Evolutionary conservation across 2,888 invertebrate species (phyloP), one percentile per base, ranked within the genome.

Genomic region (Mantis religiosa): DNA sequence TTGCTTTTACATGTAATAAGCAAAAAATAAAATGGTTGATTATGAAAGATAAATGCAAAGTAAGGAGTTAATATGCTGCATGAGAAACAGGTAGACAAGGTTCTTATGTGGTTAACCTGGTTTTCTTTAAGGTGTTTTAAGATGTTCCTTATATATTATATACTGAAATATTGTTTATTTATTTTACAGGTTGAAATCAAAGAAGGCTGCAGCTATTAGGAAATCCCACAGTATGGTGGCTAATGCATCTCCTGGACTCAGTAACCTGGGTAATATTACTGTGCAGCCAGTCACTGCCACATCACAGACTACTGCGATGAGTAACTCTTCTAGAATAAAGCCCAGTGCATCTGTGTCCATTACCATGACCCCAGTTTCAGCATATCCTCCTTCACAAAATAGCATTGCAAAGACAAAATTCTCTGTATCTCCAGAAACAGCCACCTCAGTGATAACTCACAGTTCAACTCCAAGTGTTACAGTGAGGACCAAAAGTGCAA

Each of bases 401-500:
- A 71, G 30, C 82, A 87, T 34, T 87, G 82, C 82, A 4, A 87
- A 87, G 34, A 20, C 82, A 20, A 87, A 87, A 28, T 82, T 82
- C 34, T n/a, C 15, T n/a, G 12, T 27, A 25, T 30, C 54, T 54
- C 54, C 86, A 86, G 86, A 86, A 71, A 71, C 54, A 71, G 81
- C 28, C 15, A 82, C 82, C 34, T 28, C 34, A n/a, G 82, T 87
- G 87, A 34, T 82, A 20, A 81, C 82, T 82, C 87, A 87, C 30
- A 34, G 87, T 87, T 41, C 82, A 34, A 41, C 82, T 28, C 3
- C 87, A 7, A 87, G 81, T 82, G 82, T 87, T 82, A 87, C 82
- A 82, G 34, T 87, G 30, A 87, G 87, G 54, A 87, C 87, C n/a
- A 87, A 87, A 34, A 82, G 87, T 82, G n/a, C 82, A 28, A 87